Conservation (phyloP, 2,888 invertebrate species). For the Pterobdella sp. region DNA sequence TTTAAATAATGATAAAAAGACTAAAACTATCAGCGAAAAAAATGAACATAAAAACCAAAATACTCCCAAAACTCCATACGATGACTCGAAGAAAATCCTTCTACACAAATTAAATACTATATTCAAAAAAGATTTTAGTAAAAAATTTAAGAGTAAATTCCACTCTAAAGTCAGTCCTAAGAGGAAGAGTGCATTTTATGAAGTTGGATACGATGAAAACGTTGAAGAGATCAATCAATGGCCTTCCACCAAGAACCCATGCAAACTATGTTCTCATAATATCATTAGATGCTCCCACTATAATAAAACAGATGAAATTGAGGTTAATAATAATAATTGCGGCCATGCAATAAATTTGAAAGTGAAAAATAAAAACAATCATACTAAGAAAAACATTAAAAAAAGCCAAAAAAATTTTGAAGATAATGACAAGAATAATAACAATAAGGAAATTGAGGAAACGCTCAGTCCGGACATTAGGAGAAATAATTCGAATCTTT, state of each 20-base stretch:
- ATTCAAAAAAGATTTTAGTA: neutral
- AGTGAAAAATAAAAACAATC: neutral
- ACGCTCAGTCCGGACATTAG: constrained; percentile 11
- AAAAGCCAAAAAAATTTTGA: neutral
- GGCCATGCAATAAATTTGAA: too few species aligned
- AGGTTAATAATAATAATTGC: too few species aligned
- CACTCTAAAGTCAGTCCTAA: neutral
- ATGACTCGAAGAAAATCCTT: too few species aligned
- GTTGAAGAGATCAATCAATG: too few species aligned
- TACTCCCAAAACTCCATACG: too few species aligned
- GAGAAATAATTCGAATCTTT: constrained; percentile 13
- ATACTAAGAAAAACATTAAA: neutral
- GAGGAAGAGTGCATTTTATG: neutral
- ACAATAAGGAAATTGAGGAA: constrained; percentile 11
- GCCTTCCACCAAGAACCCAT: too few species aligned
- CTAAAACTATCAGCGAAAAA: too few species aligned
- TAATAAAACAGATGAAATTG: too few species aligned
- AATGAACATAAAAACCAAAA: too few species aligned
- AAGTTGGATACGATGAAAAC: neutral
- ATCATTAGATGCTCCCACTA: too few species aligned
- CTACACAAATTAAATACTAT: neutral
- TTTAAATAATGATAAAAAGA: neutral
- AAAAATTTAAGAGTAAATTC: neutral
- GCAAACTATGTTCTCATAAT: too few species aligned
- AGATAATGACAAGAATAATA: neutral